Conservation (phyloP, 2,113 vertebrate genomes). For the Lampris megalopsis region DNA sequence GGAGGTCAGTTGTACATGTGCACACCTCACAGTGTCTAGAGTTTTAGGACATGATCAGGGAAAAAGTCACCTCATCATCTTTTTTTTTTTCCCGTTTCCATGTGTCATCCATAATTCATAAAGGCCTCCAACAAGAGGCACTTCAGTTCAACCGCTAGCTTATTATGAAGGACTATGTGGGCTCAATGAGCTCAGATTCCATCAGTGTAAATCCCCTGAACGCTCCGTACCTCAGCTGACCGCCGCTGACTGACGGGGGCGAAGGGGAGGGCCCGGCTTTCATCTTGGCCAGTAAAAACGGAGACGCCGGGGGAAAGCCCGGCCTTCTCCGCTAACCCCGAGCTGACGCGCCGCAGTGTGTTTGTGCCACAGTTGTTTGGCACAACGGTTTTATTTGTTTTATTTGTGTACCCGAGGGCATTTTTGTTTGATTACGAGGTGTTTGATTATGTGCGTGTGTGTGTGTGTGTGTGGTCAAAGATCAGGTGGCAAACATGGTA, state of each 20-base stretch:
- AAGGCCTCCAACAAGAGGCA: conserved; percentile 29
- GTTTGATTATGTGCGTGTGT: not conserved
- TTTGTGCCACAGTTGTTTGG: conserved; percentile 8
- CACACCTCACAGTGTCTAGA: not conserved
- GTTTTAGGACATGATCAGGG: conserved; percentile 22
- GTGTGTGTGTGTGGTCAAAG: not conserved
- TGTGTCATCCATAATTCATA: conserved; percentile 25
- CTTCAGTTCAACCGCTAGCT: conserved; percentile 3
- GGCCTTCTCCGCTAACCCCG: not conserved
- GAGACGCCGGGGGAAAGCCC: not conserved
- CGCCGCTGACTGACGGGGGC: conserved; percentile 18
- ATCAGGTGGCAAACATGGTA: not conserved
- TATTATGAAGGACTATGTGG: conserved; percentile 9
- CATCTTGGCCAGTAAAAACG: conserved; percentile 8
- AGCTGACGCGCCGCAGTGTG: not conserved
- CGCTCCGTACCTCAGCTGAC: conserved; percentile 29
- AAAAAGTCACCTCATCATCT: not conserved
- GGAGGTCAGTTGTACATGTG: conserved; percentile 33
- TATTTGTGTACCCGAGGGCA: not conserved
- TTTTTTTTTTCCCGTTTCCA: conserved; percentile 4
- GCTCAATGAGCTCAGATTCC: conserved; percentile 40
- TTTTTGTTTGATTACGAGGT: not conserved
- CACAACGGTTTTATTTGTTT: not conserved
- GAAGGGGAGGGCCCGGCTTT: not conserved
- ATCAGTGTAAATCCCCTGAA: conserved; percentile 36